Evolutionary conservation across 1,140 invertebrate genomes (phyloP), one percentile per base, ranked within the genome.

Genomic region (Drosophila eugracilis): DNA sequence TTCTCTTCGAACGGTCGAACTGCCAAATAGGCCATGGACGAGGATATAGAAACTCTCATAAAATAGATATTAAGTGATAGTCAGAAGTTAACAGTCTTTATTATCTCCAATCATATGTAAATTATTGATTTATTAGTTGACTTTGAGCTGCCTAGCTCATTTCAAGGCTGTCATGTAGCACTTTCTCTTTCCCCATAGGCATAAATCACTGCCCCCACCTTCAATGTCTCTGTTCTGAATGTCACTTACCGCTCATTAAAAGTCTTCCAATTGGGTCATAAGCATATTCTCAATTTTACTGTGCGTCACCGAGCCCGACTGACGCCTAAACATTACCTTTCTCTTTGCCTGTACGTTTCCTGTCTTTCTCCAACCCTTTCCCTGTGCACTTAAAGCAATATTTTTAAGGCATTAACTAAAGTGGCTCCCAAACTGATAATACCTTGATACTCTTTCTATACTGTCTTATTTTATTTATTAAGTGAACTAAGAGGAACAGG

Each of bases 251-350:
- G 55, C 44, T 58, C 30, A 49, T 58, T 58, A 58, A 58, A 57
- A 58, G 15, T 4, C 19, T 14, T 3, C 30, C 26, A 28, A 52
- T 58, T 26, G 55, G 55, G 45, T 52, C 55, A 52, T 52, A 37
- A 52, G 37, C 52, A 59, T 37, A 37, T 59, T 37, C 26, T 52
- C 32, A 59, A 52, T 52, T 52, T 59, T 52, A 37, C 48, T 59
- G 22, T 59, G n/a, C 37, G 37, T 55, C 52, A 55, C 37, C 52
- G 17, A 21, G 15, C 7, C 24, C 44, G 55, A 59, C 14, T 36
- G 45, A 58, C 30, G 47, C 28, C 42, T 55, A 48, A 30, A 48
- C 28, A 26, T 26, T 12, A 9, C 7, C 12, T 47, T 15, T 14
- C 30, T 37, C 22, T 17, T 9, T 36, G 15, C 39, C 28, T 14